Evolutionary conservation across 1,140 invertebrate genomes (phyloP), one percentile per base, ranked within the genome.

Genomic region (Meloidogyne chitwoodi): DNA sequence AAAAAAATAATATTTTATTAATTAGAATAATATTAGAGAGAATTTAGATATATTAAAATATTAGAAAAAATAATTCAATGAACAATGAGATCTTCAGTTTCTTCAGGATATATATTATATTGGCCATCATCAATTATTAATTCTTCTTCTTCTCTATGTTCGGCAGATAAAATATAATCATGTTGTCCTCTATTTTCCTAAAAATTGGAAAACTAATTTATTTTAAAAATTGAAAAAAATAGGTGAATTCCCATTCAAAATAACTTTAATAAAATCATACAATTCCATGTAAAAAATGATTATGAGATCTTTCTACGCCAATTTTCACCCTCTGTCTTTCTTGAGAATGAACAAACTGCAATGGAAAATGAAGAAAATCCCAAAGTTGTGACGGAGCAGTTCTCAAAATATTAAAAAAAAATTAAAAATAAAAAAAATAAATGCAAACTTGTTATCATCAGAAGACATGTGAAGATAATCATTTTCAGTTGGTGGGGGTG

Each of bases 401-500:
- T 22, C 48, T 11, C 19, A 22, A 27, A 67, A 27, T 16, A 5
- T 6, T 12, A 19, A 2, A 10, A 67, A 19, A 31, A 67, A 67
- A 27, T 22, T 10, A 67, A 10, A 26, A 2, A 10, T 27, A 67
- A 31, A 11, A 2, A 3, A 68, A 68, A 68, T 16, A 24, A 22
- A 6, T 14, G 14, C 0, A 44, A 11, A 38, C 14, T 16, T 68
- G 27, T 38, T 29, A 16, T 68, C 67, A 14, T 26, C 67, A 26
- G 67, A n/a, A 44, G 14, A 34, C 16, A 26, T 62, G 38, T 77
- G 67, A 1, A 77, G 16, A 77, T 77, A 77, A 34, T 77, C 26
- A 88, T 48, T 67, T 64, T 78, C 75, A 63, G 79, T 61, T 10
- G 79, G 79, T 34, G 79, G 78, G 5, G 79, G 79, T 38, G 67